A percentile compares a stretch with the other conserved stretches of the same genome.
Evolutionary conservation across 2,113 vertebrate genomes (phyloP).

Genomic region (Macquaria australasica): DNA sequence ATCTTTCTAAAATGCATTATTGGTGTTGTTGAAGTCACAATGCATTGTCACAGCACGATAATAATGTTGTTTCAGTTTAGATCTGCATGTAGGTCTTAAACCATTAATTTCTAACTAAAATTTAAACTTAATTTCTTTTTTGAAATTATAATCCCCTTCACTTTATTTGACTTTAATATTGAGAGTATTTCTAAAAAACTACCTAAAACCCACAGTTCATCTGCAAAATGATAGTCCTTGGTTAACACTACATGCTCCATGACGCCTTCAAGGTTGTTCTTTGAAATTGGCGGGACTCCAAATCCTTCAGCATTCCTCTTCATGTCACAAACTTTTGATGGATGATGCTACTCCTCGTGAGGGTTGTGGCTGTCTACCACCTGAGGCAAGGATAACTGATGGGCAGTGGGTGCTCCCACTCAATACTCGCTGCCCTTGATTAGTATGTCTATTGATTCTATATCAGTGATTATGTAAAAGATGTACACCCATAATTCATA

Average conservation of each 20-base stretch:
- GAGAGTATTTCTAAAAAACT: not conserved
- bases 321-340: constrained; percentile 80
- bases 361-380: constrained; percentile 68
- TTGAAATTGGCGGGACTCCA: constrained; percentile 61
- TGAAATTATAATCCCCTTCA: not conserved
- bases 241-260: constrained; percentile 24
- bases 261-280: constrained; percentile 72
- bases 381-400: constrained; percentile 76
- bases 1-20: constrained; percentile 53
- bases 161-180: not conserved
- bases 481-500: constrained; percentile 75
- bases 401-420: constrained; percentile 68
- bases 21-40: constrained; percentile 16
- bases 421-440: constrained; percentile 80
- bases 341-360: constrained; percentile 69
- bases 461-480: constrained; percentile 81
- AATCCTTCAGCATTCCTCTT: constrained; percentile 47
- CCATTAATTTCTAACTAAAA: not conserved
- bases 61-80: constrained; percentile 1
- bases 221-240: constrained; percentile 18
- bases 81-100: constrained; percentile 2
- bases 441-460: constrained; percentile 78
- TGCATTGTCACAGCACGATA: not conserved
- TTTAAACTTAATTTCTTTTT: not conserved
- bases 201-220: not conserved